Conservation (phyloP, 2,113 vertebrate species). For the Irena cyanogastra region DNA sequence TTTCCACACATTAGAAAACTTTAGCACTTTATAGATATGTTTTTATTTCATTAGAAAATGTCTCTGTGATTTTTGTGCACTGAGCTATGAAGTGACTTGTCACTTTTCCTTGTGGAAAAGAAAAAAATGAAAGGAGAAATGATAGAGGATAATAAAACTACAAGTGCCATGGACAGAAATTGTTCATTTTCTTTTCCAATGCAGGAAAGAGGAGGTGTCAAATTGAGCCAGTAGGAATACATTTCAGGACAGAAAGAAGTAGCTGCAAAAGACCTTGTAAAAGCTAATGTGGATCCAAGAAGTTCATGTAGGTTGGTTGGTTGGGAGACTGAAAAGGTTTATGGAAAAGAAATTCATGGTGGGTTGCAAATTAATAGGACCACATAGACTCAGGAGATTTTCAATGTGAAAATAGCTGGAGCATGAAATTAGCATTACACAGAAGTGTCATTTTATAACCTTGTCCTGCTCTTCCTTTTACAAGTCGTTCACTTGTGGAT, state of each 20-base stretch:
- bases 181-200: neutral
- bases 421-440: neutral
- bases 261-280: neutral
- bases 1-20: neutral
- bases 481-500: neutral
- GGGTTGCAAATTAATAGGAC: neutral
- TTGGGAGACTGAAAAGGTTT: neutral
- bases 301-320: neutral
- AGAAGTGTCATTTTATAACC: neutral
- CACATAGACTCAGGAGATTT: neutral
- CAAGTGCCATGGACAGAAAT: neutral
- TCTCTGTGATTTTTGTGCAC: neutral
- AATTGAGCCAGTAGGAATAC: neutral
- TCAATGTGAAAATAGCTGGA: neutral
- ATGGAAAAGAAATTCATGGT: neutral
- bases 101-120: neutral
- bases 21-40: neutral
- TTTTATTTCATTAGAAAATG: neutral
- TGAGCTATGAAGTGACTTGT: neutral
- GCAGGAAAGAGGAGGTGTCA: neutral
- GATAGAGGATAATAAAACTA: neutral
- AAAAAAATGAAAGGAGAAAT: neutral
- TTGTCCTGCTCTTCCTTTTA: neutral
- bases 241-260: neutral
- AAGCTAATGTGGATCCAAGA: neutral